phyloP scores from a whole-genome alignment of 2,797 vertebrate species.

The Thaleichthys pacificus region DNA sequence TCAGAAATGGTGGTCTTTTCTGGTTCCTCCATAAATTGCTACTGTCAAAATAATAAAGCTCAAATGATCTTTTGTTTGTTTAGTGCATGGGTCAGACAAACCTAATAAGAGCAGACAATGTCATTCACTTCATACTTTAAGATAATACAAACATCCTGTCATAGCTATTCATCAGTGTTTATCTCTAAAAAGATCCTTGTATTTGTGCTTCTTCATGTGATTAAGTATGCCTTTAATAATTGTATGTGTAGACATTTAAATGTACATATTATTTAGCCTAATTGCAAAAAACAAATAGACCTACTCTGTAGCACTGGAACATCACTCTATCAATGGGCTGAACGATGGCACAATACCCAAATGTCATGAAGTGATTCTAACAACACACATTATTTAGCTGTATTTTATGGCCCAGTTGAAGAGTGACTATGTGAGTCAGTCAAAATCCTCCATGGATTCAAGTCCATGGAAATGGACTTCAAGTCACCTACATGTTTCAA shows the following conservation, averaged over 20 bases:
- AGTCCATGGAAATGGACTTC: too few species aligned
- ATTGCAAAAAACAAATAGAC: not conserved
- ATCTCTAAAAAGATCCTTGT: too few species aligned
- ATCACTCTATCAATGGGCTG: not conserved
- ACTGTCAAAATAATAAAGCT: conserved; percentile 48
- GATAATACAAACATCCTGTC: conserved; percentile 19
- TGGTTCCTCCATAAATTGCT: conserved; percentile 49
- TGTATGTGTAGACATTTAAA: not conserved
- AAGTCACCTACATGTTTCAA: too few species aligned
- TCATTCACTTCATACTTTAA: conserved; percentile 34
- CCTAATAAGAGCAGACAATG: conserved; percentile 43
- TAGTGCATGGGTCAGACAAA: conserved; percentile 34
- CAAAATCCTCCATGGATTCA: too few species aligned
- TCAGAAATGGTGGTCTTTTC: conserved; percentile 40
- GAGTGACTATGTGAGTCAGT: too few species aligned
- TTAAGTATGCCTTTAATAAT: not conserved
- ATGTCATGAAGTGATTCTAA: too few species aligned
- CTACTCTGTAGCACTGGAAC: not conserved
- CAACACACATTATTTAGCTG: too few species aligned
- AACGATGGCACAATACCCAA: not conserved
- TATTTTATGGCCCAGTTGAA: too few species aligned
- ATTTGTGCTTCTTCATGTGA: not conserved
- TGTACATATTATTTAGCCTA: too few species aligned
- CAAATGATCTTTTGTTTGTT: conserved; percentile 50
- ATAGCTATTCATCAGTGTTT: not conserved